Conservation (phyloP, 23 tunicate genomes). For the Ascidia mentula region DNA sequence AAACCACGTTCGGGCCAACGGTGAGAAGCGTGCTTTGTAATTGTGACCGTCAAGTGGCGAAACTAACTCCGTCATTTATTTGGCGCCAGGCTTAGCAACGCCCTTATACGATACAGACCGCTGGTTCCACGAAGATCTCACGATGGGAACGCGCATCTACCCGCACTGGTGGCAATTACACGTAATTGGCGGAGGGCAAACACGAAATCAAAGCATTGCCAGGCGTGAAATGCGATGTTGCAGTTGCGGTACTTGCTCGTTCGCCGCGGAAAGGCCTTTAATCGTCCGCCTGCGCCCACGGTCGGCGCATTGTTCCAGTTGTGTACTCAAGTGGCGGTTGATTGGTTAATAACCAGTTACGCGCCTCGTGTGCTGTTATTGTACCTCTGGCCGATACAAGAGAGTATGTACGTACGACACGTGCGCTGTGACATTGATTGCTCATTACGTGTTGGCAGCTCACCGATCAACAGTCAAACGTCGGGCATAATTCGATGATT, state of each 20-base stretch:
- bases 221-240: background rate
- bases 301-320: background rate
- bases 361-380: background rate
- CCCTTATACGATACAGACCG: no score
- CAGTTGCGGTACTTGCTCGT: background rate
- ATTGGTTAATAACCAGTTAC: background rate
- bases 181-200: background rate
- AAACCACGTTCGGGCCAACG: background rate
- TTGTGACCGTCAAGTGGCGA: background rate
- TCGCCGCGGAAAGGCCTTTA: background rate
- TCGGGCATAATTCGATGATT: constrained; percentile 1
- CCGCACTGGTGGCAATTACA: background rate
- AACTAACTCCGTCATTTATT: background rate
- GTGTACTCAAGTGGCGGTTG: constrained; percentile 1
- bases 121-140: background rate
- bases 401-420: background rate
- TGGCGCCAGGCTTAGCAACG: constrained; percentile 8
- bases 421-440: background rate
- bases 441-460: background rate
- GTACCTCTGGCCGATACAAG: background rate
- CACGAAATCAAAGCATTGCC: background rate
- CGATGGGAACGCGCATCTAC: background rate
- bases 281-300: background rate
- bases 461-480: background rate
- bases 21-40: no score